A percentile compares a stretch with the other conserved stretches of the same genome.
Evolutionary conservation across 2,888 invertebrate genomes (phyloP).

Genomic region (Troides aeacus): DNA sequence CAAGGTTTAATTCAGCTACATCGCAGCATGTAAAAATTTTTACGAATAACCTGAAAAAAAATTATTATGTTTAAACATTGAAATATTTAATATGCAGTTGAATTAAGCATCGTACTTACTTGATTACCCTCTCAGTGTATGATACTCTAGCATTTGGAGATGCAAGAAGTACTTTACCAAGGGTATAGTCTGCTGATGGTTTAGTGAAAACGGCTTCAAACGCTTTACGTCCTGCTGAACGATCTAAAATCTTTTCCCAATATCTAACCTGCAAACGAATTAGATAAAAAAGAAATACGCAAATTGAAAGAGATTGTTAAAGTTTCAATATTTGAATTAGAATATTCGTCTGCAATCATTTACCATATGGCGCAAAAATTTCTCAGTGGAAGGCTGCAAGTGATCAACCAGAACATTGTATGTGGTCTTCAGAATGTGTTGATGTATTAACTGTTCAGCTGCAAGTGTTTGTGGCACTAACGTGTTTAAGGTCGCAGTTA

Average conservation of each 20-base stretch:
- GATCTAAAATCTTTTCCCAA: slow-evolving; percentile 92
- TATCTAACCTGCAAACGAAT: slow-evolving; percentile 85
- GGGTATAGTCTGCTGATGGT: slow-evolving; percentile 80
- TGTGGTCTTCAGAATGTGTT: slow-evolving; percentile 68
- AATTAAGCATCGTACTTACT: slow-evolving; percentile 47
- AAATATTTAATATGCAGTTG: not conserved
- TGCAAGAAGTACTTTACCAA: slow-evolving; percentile 89
- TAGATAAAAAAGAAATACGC: slow-evolving; percentile 18
- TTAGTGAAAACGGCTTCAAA: slow-evolving; percentile 89
- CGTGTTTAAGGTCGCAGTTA: slow-evolving; percentile 60
- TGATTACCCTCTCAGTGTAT: slow-evolving; percentile 89
- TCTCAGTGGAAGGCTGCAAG: slow-evolving; percentile 69
- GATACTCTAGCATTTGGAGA: slow-evolving; percentile 87
- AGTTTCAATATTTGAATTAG: not conserved
- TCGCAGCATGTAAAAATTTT: slow-evolving; percentile 72
- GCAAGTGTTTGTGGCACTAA: slow-evolving; percentile 61
- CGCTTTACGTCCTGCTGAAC: slow-evolving; percentile 89
- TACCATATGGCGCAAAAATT: slow-evolving; percentile 68
- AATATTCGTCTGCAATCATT: slow-evolving; percentile 3
- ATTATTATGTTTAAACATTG: not conserved
- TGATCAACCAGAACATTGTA: slow-evolving; percentile 69
- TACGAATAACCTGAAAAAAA: slow-evolving; percentile 59
- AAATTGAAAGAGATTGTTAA: not conserved
- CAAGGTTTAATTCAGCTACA: slow-evolving; percentile 54
- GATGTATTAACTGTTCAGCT: slow-evolving; percentile 68